These are phyloP conservation scores for Frieseomelitta varia DNA, from an alignment of 1,140 invertebrate genomes.

Conservation along the genomic window DNA sequence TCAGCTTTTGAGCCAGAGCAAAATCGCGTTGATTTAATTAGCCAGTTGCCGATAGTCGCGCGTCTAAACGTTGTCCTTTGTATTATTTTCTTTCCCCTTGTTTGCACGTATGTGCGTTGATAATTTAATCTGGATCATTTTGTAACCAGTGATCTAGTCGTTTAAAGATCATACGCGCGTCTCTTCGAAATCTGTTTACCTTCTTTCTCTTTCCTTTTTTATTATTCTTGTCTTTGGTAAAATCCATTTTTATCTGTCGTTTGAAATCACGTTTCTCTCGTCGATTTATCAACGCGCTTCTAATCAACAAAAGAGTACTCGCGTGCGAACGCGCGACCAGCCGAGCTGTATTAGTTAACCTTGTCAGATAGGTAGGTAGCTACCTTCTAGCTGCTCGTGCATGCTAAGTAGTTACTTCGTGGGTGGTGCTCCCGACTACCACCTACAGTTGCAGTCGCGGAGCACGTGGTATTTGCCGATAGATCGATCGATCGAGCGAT, in stretches of 20 bases:
- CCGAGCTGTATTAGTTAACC: constrained; percentile 79
- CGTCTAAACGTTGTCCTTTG: neutral
- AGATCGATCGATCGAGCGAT: constrained; percentile 54
- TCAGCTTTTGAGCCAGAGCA: constrained; percentile 27
- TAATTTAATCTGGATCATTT: neutral
- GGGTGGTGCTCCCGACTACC: constrained; percentile 66
- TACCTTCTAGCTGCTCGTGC: constrained; percentile 71
- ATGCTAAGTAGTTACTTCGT: constrained; percentile 79
- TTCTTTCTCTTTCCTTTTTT: fast-evolving
- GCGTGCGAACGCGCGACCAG: constrained; percentile 60
- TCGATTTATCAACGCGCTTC: constrained; percentile 73
- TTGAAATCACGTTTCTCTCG: constrained; percentile 23
- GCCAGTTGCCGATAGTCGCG: no score
- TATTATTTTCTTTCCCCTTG: neutral
- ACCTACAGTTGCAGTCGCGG: constrained; percentile 51
- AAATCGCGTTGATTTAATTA: constrained; percentile 73
- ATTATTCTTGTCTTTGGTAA: no score
- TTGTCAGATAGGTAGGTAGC: constrained; percentile 76
- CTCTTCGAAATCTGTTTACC: no score
- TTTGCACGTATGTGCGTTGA: neutral
- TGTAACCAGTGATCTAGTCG: neutral
- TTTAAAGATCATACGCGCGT: neutral
- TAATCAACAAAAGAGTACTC: constrained; percentile 70
- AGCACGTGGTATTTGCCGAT: constrained; percentile 58
- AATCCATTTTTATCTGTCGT: neutral